Base-by-base conservation (phyloP, 2,888 invertebrate genomes). In the Apotomis betuletana region DNA sequence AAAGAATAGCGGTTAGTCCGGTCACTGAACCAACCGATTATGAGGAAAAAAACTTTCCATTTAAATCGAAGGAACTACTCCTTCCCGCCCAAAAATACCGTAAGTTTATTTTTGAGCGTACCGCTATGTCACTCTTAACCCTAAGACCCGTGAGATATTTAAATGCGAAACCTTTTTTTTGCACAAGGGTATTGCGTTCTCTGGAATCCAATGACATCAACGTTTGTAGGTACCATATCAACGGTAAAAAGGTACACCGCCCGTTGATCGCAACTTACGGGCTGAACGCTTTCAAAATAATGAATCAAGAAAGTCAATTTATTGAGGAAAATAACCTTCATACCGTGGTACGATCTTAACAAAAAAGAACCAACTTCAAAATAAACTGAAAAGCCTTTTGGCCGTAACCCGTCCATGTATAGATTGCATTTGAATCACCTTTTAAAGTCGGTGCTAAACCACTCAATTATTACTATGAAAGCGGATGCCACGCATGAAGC, bases 11-110 rank as follows among this genome's bases (percentile, higher is more conserved):
- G 63, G 67, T 72, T 62, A 63, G 62, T 36, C 27, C 72, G 72
- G 72, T 72, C 72, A 61, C 36, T 68, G 72, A 72, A 72, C 72
- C 68, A 62, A 51, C 36, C 52, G 68, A 68, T 68, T 72, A 72
- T 72, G 58, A 72, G 72, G 72, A 72, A 72, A 71, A 41, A 72
- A 72, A 72, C 63, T 63, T 63, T 68, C 52, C 68, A 68, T 63
- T 68, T 68, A 52, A 63, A 63, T 63, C 68, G 58, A 63, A 71
- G 49, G 49, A 68, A 62, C 67, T 63, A 62, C 57, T 36, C 44
- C 49, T 44, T 49, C 46, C 58, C 12, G 9, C 67, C 52, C 52
- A 58, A 57, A 52, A 58, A 62, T 63, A 61, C 57, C 62, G 67
- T 52, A 52, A 59, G 67, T 58, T 67, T 67, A 67, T 62, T 62